Evolutionary conservation across 2,113 vertebrate genomes (phyloP), one percentile per base, ranked within the genome.

Genomic region (Heterochromis multidens): DNA sequence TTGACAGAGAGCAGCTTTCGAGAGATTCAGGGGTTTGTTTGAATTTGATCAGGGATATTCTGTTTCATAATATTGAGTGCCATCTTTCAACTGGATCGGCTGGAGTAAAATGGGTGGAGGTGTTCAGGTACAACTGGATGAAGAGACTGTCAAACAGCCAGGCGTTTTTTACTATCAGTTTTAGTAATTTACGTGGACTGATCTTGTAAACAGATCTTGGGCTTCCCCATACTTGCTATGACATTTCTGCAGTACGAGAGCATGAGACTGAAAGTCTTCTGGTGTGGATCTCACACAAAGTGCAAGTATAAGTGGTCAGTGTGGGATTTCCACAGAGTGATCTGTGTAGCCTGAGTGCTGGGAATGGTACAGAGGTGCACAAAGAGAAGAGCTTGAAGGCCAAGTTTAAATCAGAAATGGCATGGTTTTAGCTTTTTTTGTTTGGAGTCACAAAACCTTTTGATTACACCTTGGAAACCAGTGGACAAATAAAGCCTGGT

Each of bases 391-490:
- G 7, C 4, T 70, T 70, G 40, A 70, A 0, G 2, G 65, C 27
- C 23, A 70, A 70, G 0, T 19, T 46, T 0, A 3, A 72, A 72
- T 72, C 1, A 72, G 17, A 29, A 2, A 7, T 72, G 67, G 14
- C 0, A 0, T 46, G 0, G 23, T 70, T 70, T 46, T 27, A 46
- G 23, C 23, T 17, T 70, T 70, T 46, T 70, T 40, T 70, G 14
- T 70, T 14, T 46, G 9, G 0, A 46, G 16, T 49, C 5, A 7
- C 0, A 40, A 40, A 10, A 10, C 3, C 2, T 40, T 10, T 40
- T 40, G 37, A 40, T 40, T 9, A 40, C 37, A 49, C 46, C 40
- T 49, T 52, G 67, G 67, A 52, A 72, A 29, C 25, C 7, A 52
- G 10, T 29, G 67, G 3, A 49, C 5, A 72, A 49, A 74, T 31